Percentiles rank a stretch among this genome's conserved stretches.
These are phyloP conservation scores for Tortricodes alternella DNA, from an alignment of 2,888 invertebrate species.

Conservation along the genomic window DNA sequence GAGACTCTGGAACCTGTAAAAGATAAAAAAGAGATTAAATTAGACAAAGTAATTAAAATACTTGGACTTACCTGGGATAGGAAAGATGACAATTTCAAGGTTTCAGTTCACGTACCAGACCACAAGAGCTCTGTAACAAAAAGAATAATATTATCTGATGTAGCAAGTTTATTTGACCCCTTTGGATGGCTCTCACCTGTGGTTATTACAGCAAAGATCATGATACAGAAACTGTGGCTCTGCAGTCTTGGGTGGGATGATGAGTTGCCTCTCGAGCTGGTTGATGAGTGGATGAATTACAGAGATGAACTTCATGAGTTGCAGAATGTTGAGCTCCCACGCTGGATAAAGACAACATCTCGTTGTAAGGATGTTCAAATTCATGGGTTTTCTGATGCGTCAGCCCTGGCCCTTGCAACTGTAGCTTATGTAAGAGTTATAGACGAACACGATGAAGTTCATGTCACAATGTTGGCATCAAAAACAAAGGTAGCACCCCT, in stretches of 20 bases:
- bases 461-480: conserved; percentile 27
- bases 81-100: conserved; percentile 24
- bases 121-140: conserved; percentile 17
- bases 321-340: conserved; percentile 20
- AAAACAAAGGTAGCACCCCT: conserved; percentile 37
- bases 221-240: conserved; percentile 34
- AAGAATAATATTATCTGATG: conserved; percentile 27
- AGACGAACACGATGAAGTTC: conserved; percentile 14
- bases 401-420: conserved; percentile 32
- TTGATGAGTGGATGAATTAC: conserved; percentile 24
- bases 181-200: conserved; percentile 35
- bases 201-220: conserved; percentile 31
- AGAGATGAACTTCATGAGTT: conserved; percentile 15
- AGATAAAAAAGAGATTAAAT: conserved; percentile 25
- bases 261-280: conserved; percentile 24
- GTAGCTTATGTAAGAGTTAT: conserved; percentile 32
- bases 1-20: no score
- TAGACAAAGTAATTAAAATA: conserved; percentile 29
- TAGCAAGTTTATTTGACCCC: conserved; percentile 33
- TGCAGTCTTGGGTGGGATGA: conserved; percentile 33
- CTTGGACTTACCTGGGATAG: conserved; percentile 31
- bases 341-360: conserved; percentile 24
- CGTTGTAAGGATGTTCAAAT: conserved; percentile 22
- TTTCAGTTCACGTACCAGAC: conserved; percentile 22
- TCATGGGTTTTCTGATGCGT: conserved; percentile 39